phyloP scores from a whole-genome alignment of 2,888 invertebrate genomes.

The Pycnomerus fuliginosus region DNA sequence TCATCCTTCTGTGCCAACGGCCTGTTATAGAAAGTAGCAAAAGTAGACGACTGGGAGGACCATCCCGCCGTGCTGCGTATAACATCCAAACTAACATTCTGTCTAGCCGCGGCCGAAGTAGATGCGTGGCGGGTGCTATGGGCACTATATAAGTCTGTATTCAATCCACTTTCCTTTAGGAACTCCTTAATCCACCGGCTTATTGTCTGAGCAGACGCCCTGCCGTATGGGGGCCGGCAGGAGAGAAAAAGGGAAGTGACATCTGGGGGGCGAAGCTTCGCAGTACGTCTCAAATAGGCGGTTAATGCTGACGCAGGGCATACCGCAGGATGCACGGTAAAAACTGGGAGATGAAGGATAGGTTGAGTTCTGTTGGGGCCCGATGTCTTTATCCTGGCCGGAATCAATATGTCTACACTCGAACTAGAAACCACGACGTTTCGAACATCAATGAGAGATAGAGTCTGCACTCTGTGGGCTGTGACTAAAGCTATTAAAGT shows the following conservation, averaged over 20 bases:
- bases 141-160: slow-evolving; percentile 21
- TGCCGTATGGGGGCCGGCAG: neutral
- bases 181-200: neutral
- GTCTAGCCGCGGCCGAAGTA: slow-evolving; percentile 29
- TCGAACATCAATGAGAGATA: slow-evolving; percentile 12
- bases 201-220: neutral
- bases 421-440: too few species aligned
- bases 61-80: slow-evolving; percentile 29
- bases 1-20: neutral
- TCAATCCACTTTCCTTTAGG: slow-evolving; percentile 19
- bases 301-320: neutral
- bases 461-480: too few species aligned
- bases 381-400: neutral
- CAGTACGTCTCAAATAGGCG: neutral
- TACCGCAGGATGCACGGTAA: neutral
- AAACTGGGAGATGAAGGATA: neutral
- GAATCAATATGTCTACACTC: too few species aligned
- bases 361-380: neutral
- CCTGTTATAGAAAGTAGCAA: slow-evolving; percentile 22
- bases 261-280: neutral
- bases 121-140: slow-evolving; percentile 30
- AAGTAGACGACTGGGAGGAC: slow-evolving; percentile 22
- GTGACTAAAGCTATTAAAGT: too few species aligned
- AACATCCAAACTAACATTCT: slow-evolving; percentile 20
- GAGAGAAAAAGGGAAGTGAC: neutral